phyloP scores from a whole-genome alignment of 1,140 invertebrate genomes.

The Halictus rubicundus region DNA sequence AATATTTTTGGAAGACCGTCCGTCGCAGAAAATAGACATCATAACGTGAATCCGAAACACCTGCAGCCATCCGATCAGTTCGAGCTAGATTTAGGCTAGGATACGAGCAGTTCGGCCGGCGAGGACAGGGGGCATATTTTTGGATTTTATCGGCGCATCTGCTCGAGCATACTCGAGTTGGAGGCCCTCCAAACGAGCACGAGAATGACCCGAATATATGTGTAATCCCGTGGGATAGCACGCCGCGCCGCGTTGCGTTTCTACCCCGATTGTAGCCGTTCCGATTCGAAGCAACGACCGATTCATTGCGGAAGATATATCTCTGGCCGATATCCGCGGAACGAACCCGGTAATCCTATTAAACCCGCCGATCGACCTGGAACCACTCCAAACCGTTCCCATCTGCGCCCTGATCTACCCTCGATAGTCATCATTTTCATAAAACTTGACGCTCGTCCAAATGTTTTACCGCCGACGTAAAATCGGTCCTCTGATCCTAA shows the following conservation, averaged over 20 bases:
- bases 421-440: too few species aligned
- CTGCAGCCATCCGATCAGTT: background rate
- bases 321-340: background rate
- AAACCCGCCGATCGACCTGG: conserved; percentile 37
- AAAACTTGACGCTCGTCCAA: too few species aligned
- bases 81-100: conserved; percentile 20
- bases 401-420: background rate
- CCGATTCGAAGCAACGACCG: conserved; percentile 38
- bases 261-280: background rate
- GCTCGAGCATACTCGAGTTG: conserved; percentile 38
- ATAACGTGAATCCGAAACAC: background rate
- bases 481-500: too few species aligned
- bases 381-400: conserved; percentile 36
- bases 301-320: conserved; percentile 16
- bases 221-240: background rate
- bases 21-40: too few species aligned
- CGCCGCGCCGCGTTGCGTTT: background rate
- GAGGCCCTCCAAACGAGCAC: conserved; percentile 48
- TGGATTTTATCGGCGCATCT: conserved; percentile 48
- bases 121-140: conserved; percentile 47
- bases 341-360: conserved; percentile 23
- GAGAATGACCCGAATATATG: conserved; percentile 42
- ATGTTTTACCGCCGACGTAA: too few species aligned
- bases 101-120: conserved; percentile 21
- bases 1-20: too few species aligned